Base-by-base conservation (phyloP, 2,113 vertebrate genomes). In the Poecilia latipinna region DNA sequence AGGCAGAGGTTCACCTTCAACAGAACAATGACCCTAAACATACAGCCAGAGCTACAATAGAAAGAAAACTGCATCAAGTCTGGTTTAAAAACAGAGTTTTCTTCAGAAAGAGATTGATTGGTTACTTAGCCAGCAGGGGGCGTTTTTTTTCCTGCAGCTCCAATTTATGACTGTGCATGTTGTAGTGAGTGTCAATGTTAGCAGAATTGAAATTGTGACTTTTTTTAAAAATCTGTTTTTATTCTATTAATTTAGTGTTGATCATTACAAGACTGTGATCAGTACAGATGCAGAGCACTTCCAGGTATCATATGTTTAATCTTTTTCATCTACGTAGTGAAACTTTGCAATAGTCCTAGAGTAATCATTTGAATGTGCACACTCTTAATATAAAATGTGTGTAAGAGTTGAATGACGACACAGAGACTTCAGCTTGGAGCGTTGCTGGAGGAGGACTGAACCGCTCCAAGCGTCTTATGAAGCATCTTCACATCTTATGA, bases 91-190 rank as follows among this genome's bases (percentile, higher is more conserved):
- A 57, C 8, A 10, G 8, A 24, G 1, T 48, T 24, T 42, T 28
- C 51, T 19, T 10, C 33, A 61, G 35, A 57, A 39, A 61, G 54
- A 13, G 17, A 48, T 19, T 48, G 13, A 48, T 31, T 13, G 17
- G 74, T 68, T 67, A 76, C 74, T 73, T 85, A 77, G 84, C 92
- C 92, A 93, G 86, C 76, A 92, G 92, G 83, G 90, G 92, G 87
- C 89, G 86, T 81, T 79, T 72, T 82, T 82, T 48, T 17, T 31
- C 33, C 84, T 84, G 79, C 83, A n/a, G 57, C 35, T 61, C 63
- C 22, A 33, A 22, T 44, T 68, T 28, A 22, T 29, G 42, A 44
- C 74, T 11, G 11, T 33, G 22, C 37, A 51, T 68, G 77, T n/a
- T 26, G 4, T 60, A 31, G 22, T 57, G 51, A 57, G 28, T 60